These are phyloP conservation scores for Ochlodes sylvanus DNA, from an alignment of 2,888 invertebrate genomes.

Conservation along the genomic window DNA sequence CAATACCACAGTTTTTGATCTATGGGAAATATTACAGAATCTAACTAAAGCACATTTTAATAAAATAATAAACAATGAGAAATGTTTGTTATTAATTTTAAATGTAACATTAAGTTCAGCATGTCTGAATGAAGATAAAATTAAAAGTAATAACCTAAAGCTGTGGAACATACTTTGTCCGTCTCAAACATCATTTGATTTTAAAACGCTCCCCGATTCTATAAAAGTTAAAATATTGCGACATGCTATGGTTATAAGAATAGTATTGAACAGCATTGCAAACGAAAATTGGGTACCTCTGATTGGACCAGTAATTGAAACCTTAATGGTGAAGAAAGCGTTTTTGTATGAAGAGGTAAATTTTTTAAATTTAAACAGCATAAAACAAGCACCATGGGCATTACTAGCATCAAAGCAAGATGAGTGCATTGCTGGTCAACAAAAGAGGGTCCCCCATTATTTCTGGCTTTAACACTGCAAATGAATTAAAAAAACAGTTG, in stretches of 20 bases:
- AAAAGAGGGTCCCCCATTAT: too few relatives aligned
- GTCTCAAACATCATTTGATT: slow-evolving; percentile 2
- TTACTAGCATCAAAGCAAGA: too few relatives aligned
- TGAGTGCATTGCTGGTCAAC: too few relatives aligned
- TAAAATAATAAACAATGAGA: slow-evolving; percentile 50
- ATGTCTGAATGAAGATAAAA: slow-evolving; percentile 48
- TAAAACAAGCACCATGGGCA: too few relatives aligned
- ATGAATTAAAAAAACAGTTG: too few relatives aligned
- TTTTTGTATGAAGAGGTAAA: slow-evolving; percentile 52
- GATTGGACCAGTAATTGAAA: slow-evolving; percentile 17
- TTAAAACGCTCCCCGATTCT: slow-evolving; percentile 10
- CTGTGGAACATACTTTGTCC: slow-evolving; percentile 27
- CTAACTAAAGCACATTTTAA: slow-evolving; percentile 54
- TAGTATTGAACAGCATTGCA: slow-evolving; percentile 52
- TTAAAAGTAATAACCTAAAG: slow-evolving; percentile 12
- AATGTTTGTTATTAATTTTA: slow-evolving; percentile 51
- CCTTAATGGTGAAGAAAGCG: slow-evolving; percentile 20
- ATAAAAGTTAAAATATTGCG: slow-evolving; percentile 56
- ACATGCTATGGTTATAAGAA: slow-evolving; percentile 56
- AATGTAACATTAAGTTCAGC: slow-evolving; percentile 56
- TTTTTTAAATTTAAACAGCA: too few relatives aligned
- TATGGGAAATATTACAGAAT: slow-evolving; percentile 55
- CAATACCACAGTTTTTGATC: background rate
- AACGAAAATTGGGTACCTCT: slow-evolving; percentile 53
- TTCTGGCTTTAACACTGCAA: too few relatives aligned